Conservation (phyloP, 2,113 vertebrate genomes). For the Balaenoptera acutorostrata region DNA sequence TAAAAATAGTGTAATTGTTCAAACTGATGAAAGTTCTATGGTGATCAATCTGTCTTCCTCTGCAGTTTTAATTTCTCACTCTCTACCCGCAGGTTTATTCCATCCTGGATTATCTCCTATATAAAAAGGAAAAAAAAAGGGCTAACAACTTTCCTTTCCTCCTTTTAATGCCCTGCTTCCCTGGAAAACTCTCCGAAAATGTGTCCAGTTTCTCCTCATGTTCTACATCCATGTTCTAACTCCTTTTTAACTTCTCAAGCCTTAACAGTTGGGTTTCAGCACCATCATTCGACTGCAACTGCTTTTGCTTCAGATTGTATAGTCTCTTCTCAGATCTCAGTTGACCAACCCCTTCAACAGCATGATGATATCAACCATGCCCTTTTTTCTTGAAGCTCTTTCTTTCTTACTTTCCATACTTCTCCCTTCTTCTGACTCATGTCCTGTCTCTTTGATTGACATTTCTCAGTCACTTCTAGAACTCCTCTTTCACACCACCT, state of each 20-base stretch:
- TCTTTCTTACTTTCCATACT: not conserved
- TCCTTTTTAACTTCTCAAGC: not conserved
- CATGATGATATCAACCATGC: not conserved
- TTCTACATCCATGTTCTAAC: not conserved
- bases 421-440: not conserved
- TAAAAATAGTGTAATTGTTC: not conserved
- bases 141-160: not conserved
- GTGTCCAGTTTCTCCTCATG: not conserved
- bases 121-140: not conserved
- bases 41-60: not conserved
- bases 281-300: not conserved
- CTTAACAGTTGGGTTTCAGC: not conserved
- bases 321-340: not conserved
- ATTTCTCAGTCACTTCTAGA: not conserved
- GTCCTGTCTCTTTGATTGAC: not conserved
- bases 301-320: not conserved
- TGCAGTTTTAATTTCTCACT: not conserved
- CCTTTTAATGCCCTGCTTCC: not conserved
- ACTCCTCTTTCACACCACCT: not conserved
- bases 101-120: not conserved
- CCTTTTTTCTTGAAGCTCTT: not conserved
- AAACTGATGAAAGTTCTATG: not conserved
- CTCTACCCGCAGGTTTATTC: not conserved
- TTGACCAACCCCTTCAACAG: not conserved
- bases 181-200: not conserved